Base-by-base conservation (phyloP, 2,113 vertebrate genomes). In the Dicrurus megarhynchus region DNA sequence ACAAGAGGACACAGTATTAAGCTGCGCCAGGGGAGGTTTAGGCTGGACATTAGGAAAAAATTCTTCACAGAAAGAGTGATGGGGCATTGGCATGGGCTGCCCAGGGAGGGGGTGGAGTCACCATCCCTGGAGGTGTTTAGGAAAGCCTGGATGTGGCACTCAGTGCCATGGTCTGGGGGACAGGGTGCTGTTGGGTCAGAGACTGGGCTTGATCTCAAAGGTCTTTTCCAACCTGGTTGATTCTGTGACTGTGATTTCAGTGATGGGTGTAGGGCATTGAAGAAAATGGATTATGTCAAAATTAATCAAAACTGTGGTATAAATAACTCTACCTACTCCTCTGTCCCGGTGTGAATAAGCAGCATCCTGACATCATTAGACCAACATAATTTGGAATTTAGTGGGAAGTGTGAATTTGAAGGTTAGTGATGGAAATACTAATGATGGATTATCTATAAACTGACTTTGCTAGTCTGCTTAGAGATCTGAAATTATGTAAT, bases 41-140 rank as follows among this genome's bases (percentile, higher is more conserved):
- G 37, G 16, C 2, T 71, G 67, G 27, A 13, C 17, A 21, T 44
- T 0, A 44, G 39, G 21, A 6, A 32, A 2, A 6, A 8, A 1
- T 55, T 27, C 30, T 33, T 1, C 21, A 27, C 47, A 55, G 2
- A 16, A 46, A 27, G 17, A 12, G 33, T 10, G 49, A 8, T 0
- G 7, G 33, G 47, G 33, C 5, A 7, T 4, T 63, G 68, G 49
- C 9, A 63, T 2, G 56, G 55, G 81, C 47, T 53, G 68, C 33
- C 47, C 81, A 39, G 11, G 81, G 33, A 27, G 57, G 21, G 3
- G 57, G 7, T 3, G 7, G 27, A 30, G 46, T 13, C 47, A 7
- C 21, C 0, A 0, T 35, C 8, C 52, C 21, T 44, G 47, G 16
- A 33, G 47, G 8, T 8, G 33, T 35, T 32, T 11, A 1, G 14